Evolutionary conservation across 2,888 invertebrate genomes (phyloP).

Genomic region (Mimumesa dahlbomi): DNA sequence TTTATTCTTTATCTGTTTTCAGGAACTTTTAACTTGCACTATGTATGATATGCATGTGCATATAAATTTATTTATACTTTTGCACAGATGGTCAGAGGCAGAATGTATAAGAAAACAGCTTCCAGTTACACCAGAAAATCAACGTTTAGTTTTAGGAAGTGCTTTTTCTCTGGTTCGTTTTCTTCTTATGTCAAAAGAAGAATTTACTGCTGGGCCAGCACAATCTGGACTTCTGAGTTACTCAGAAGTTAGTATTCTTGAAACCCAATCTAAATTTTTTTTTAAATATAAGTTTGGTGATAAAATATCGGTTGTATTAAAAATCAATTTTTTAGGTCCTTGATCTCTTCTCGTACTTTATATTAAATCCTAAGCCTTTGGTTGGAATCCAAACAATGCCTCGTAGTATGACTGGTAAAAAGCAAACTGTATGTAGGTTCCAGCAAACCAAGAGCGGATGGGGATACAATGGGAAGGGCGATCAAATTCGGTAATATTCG

Average conservation of each 20-base stretch:
- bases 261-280: not conserved
- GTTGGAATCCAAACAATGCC: slow-evolving; percentile 87
- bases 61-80: slow-evolving; percentile 16
- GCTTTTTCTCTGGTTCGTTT: slow-evolving; percentile 89
- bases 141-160: slow-evolving; percentile 85
- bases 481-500: slow-evolving; percentile 85
- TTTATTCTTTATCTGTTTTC: no score
- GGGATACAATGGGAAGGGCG: slow-evolving; percentile 92
- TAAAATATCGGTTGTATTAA: no score
- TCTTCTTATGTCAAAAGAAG: slow-evolving; percentile 92
- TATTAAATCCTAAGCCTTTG: slow-evolving; percentile 88
- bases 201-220: slow-evolving; percentile 90
- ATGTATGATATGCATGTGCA: no score
- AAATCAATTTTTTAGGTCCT: slow-evolving; percentile 81
- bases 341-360: slow-evolving; percentile 86
- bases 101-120: slow-evolving; percentile 87
- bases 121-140: slow-evolving; percentile 85
- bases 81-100: slow-evolving; percentile 85
- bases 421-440: slow-evolving; percentile 88
- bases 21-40: no score
- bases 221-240: slow-evolving; percentile 89
- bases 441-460: slow-evolving; percentile 89
- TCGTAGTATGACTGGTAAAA: slow-evolving; percentile 89
- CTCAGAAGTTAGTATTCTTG: slow-evolving; percentile 81
- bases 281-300: not conserved